Evolutionary conservation across 2,113 vertebrate genomes (phyloP).

Genomic region (Fulica atra): DNA sequence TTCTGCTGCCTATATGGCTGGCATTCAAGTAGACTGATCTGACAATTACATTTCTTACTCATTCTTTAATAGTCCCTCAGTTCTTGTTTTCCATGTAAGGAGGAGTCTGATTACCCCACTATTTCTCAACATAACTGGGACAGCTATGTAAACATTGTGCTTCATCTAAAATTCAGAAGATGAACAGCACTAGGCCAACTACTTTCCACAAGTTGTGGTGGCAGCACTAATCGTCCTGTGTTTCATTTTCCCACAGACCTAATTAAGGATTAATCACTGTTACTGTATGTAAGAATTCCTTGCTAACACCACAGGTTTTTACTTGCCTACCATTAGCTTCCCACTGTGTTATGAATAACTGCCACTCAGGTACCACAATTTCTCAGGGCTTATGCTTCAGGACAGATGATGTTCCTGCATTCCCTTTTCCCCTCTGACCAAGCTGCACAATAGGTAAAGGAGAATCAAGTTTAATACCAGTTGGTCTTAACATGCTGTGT

Average conservation of each 20-base stretch:
- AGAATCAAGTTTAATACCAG: background rate
- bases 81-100: background rate
- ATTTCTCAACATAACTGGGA: background rate
- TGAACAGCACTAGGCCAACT: background rate
- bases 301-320: background rate
- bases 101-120: background rate
- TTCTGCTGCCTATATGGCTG: background rate
- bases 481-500: background rate
- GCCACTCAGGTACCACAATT: background rate
- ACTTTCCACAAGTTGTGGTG: background rate
- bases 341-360: background rate
- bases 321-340: background rate
- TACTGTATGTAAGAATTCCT: background rate
- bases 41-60: background rate
- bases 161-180: background rate
- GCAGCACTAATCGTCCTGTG: background rate
- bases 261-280: background rate
- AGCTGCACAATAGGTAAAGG: background rate
- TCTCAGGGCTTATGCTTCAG: background rate
- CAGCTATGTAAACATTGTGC: background rate
- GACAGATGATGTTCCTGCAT: rapidly evolving
- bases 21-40: background rate
- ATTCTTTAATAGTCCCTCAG: background rate
- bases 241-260: background rate
- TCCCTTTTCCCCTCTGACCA: background rate